Evolutionary conservation across 1,140 invertebrate genomes (phyloP).

Genomic region (Macrobrachium rosenbergii): DNA sequence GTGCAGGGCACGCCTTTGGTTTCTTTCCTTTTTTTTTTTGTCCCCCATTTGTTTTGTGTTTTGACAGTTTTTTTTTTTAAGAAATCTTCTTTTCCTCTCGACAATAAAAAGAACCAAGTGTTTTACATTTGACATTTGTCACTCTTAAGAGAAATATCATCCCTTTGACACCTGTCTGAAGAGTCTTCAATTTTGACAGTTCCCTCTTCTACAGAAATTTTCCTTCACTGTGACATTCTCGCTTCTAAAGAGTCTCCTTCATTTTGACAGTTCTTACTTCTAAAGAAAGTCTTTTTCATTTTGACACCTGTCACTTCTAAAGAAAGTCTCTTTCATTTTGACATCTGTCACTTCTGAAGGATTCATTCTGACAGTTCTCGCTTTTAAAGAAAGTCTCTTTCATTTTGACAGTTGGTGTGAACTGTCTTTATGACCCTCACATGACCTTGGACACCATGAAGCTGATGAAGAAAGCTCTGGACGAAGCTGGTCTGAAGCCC

Average conservation of each 20-base stretch:
- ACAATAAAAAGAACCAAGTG: too few species aligned
- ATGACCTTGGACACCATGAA: slow-evolving; percentile 67
- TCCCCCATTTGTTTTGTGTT: neutral
- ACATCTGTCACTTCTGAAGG: neutral
- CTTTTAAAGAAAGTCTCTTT: neutral
- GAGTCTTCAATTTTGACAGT: too few species aligned
- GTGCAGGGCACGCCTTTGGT: too few species aligned
- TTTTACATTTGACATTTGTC: too few species aligned
- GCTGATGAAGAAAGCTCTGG: slow-evolving; percentile 68
- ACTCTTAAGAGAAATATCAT: too few species aligned
- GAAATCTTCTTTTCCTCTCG: too few species aligned
- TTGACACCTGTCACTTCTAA: neutral
- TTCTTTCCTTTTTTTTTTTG: neutral
- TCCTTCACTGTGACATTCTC: neutral
- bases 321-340: neutral
- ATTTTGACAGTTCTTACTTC: neutral
- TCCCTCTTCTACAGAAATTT: too few species aligned
- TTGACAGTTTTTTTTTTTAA: neutral
- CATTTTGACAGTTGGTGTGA: slow-evolving; percentile 68
- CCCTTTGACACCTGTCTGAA: too few species aligned
- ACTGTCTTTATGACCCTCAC: slow-evolving; percentile 70
- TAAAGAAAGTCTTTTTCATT: neutral
- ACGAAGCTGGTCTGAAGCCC: slow-evolving; percentile 67
- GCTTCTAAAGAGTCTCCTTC: too few species aligned
- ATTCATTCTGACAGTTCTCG: neutral